These are phyloP conservation scores for Rachycentron canadum DNA, from an alignment of 2,797 vertebrate genomes.

Conservation along the genomic window DNA sequence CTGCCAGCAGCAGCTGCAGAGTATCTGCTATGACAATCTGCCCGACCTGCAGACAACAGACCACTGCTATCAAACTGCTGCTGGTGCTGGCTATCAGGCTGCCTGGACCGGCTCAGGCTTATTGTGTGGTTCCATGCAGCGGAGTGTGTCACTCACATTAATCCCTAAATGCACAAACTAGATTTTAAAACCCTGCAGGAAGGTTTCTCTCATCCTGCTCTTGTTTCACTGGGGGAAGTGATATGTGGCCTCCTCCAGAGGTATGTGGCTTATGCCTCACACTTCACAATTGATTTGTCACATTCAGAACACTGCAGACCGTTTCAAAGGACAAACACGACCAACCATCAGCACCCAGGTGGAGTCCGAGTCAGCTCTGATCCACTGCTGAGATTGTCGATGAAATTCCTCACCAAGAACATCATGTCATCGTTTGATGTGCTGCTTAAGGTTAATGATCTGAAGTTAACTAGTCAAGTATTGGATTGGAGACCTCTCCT, in stretches of 20 bases:
- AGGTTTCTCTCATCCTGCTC: neutral
- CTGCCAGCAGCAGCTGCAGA: slow-evolving; percentile 98
- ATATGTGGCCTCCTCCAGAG: slow-evolving; percentile 98
- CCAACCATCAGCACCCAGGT: slow-evolving; percentile 79
- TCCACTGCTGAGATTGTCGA: slow-evolving; percentile 89
- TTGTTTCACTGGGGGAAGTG: slow-evolving; percentile 86
- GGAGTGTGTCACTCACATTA: slow-evolving; percentile 83
- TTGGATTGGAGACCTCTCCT: too few species aligned
- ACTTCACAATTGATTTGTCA: slow-evolving; percentile 97
- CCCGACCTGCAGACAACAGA: slow-evolving; percentile 94
- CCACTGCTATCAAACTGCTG: slow-evolving; percentile 93
- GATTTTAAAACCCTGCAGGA: neutral
- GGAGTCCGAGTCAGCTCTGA: slow-evolving; percentile 46
- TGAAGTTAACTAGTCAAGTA: too few species aligned
- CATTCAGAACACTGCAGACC: slow-evolving; percentile 96
- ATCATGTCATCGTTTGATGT: too few species aligned
- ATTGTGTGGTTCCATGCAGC: slow-evolving; percentile 96
- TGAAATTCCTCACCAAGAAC: neutral
- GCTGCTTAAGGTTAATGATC: too few species aligned
- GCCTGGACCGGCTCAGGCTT: slow-evolving; percentile 92
- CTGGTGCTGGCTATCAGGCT: slow-evolving; percentile 94
- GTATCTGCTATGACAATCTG: slow-evolving; percentile 98
- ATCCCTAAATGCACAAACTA: too few species aligned
- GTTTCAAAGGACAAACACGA: slow-evolving; percentile 92
- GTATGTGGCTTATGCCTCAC: slow-evolving; percentile 97